Evolutionary conservation across 1,140 invertebrate genomes (phyloP).

Genomic region (Euborellia annulipes): DNA sequence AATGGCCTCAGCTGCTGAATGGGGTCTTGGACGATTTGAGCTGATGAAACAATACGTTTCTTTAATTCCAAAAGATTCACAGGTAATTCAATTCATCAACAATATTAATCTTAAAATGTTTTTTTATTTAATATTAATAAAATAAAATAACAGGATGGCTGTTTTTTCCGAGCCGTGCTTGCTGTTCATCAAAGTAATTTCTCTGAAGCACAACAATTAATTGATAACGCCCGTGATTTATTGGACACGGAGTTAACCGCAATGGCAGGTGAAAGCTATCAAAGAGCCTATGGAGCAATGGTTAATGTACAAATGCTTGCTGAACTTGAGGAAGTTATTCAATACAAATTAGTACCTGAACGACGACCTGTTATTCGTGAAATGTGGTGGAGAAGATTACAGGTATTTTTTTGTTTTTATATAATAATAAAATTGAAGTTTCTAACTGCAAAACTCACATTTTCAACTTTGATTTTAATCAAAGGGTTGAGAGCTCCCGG

Average conservation of each 20-base stretch:
- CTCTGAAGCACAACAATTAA: constrained; percentile 34
- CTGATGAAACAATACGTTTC: constrained; percentile 60
- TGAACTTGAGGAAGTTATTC: constrained; percentile 94
- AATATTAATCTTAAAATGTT: constrained; percentile 49
- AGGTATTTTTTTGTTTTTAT: too few species aligned
- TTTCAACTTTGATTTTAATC: too few species aligned
- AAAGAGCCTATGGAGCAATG: constrained; percentile 93
- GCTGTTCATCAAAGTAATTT: constrained; percentile 80
- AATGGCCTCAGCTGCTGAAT: constrained; percentile 85
- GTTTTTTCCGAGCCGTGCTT: constrained; percentile 90
- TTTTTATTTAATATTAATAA: constrained; percentile 59
- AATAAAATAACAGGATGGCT: constrained; percentile 68
- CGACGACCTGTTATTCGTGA: constrained; percentile 63
- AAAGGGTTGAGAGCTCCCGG: too few species aligned
- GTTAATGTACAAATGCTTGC: constrained; percentile 93
- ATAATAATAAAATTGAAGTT: too few species aligned
- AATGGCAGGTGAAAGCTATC: constrained; percentile 96
- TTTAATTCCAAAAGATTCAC: constrained; percentile 36
- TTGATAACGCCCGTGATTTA: constrained; percentile 46
- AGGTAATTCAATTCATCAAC: constrained; percentile 24
- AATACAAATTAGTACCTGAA: constrained; percentile 84
- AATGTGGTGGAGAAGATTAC: constrained; percentile 93
- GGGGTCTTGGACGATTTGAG: constrained; percentile 87
- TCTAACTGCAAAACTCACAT: too few species aligned
- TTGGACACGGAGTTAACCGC: constrained; percentile 94